These are phyloP conservation scores for Leptothorax acervorum DNA, from an alignment of 2,888 invertebrate genomes.

Conservation along the genomic window DNA sequence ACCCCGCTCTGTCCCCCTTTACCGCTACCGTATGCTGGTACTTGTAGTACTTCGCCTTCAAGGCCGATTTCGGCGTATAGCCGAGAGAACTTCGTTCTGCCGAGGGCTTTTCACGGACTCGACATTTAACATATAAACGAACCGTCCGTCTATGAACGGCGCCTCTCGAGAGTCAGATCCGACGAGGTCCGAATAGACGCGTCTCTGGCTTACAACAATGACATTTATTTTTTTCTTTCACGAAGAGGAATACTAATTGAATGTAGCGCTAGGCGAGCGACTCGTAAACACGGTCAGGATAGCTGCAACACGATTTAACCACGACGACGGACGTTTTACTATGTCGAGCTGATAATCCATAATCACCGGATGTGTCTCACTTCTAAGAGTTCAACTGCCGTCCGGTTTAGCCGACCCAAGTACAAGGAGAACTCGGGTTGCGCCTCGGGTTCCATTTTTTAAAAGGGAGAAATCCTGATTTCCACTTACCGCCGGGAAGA, in stretches of 20 bases:
- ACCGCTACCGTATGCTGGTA: conserved; percentile 58
- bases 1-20: conserved; percentile 36
- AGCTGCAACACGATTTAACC: background rate
- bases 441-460: background rate
- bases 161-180: background rate
- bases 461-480: background rate
- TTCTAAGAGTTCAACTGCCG: conserved; percentile 17
- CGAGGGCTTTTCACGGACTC: conserved; percentile 18
- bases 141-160: background rate
- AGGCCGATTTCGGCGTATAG: conserved; percentile 25
- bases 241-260: conserved; percentile 10
- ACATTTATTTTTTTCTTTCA: background rate
- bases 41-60: conserved; percentile 68
- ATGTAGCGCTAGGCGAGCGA: background rate
- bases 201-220: background rate
- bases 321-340: conserved; percentile 10
- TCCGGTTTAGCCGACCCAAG: background rate
- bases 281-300: conserved; percentile 9
- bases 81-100: conserved; percentile 20
- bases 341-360: conserved; percentile 29
- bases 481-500: too few relatives aligned
- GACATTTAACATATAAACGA: conserved; percentile 21
- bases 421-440: background rate
- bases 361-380: conserved; percentile 30
- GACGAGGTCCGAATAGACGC: background rate